Evolutionary conservation across 1,140 invertebrate species (phyloP).

Genomic region (Trichonephila clavipes): DNA sequence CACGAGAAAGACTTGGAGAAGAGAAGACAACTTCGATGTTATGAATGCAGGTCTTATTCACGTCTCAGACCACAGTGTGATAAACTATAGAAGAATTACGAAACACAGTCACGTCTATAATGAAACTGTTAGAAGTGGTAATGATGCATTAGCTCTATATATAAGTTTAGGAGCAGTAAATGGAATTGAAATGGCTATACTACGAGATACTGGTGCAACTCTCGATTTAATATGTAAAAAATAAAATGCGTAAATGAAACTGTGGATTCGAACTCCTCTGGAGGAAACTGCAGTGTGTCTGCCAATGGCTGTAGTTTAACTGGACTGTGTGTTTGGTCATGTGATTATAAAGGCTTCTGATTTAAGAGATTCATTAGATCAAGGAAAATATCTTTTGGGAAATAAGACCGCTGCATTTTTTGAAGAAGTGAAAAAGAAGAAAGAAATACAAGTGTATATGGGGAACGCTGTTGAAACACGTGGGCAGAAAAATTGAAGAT

Average conservation of each 20-base stretch:
- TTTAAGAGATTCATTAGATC: neutral
- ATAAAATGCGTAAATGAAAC: neutral
- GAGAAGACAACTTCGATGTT: neutral
- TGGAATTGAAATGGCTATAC: slow-evolving; percentile 24
- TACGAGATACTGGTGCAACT: slow-evolving; percentile 37
- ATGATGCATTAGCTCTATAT: neutral
- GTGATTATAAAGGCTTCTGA: too few species aligned
- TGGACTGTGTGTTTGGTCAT: too few species aligned
- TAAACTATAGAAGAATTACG: slow-evolving; percentile 3
- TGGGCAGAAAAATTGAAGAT: neutral
- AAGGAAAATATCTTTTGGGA: slow-evolving; percentile 27
- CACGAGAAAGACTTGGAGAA: neutral
- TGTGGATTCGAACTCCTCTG: neutral
- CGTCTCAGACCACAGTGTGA: slow-evolving; percentile 38
- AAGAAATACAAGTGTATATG: neutral
- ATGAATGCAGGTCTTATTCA: neutral
- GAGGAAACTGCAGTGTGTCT: neutral
- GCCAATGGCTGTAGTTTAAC: too few species aligned
- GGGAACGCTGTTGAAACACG: neutral
- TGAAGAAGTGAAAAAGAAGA: neutral
- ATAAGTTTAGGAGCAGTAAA: slow-evolving; percentile 22
- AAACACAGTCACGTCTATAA: too few species aligned
- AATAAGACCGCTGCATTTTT: slow-evolving; percentile 27
- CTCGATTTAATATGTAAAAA: neutral
- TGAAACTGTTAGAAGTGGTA: neutral